These are phyloP conservation scores for Zosterops japonicus DNA, from an alignment of 2,113 vertebrate species.

Conservation along the genomic window DNA sequence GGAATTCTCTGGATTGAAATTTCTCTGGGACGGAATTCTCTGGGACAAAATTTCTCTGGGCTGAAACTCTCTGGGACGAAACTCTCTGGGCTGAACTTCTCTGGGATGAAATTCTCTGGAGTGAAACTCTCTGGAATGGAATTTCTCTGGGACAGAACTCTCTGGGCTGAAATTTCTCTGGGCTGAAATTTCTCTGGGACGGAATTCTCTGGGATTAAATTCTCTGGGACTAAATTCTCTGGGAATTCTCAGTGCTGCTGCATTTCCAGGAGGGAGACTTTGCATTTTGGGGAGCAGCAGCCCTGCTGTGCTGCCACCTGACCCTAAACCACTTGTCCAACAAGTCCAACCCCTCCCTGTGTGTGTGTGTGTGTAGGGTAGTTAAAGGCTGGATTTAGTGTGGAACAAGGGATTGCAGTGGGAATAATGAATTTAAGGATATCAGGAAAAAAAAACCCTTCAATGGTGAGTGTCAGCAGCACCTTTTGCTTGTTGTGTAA, in stretches of 20 bases:
- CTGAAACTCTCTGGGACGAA: too few species aligned
- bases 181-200: too few species aligned
- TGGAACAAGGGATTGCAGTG: slow-evolving; percentile 45
- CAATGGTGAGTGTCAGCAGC: slow-evolving; percentile 54
- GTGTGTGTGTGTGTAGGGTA: not conserved
- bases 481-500: not conserved
- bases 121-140: too few species aligned
- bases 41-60: too few species aligned
- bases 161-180: too few species aligned
- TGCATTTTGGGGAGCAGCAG: not conserved
- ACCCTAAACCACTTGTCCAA: slow-evolving; percentile 30
- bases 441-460: not conserved
- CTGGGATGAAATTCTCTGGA: too few species aligned
- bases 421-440: slow-evolving; percentile 21
- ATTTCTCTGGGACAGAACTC: too few species aligned
- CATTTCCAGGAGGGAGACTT: not conserved
- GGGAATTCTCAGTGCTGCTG: not conserved
- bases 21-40: too few species aligned
- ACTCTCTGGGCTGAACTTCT: too few species aligned
- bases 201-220: too few species aligned
- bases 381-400: slow-evolving; percentile 38
- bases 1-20: too few species aligned
- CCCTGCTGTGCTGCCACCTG: not conserved
- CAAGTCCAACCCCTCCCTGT: slow-evolving; percentile 31
- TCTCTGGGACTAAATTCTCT: too few species aligned